phyloP scores from a whole-genome alignment of 53 echinoderm and acorn worm species.

The Luidia sarsii region DNA sequence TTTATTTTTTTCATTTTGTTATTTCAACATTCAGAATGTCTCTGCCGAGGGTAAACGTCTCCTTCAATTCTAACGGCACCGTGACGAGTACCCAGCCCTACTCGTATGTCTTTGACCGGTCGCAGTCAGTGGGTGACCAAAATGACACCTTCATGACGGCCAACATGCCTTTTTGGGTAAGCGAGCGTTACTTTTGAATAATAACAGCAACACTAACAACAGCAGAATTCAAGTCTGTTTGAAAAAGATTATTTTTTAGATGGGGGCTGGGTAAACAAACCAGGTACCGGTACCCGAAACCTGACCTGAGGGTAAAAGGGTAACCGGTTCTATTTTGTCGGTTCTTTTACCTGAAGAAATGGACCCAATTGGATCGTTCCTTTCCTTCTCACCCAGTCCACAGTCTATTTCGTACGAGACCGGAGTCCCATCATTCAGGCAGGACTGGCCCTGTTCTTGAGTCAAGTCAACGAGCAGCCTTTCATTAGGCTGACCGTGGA shows the following conservation, averaged over 20 bases:
- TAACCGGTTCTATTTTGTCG: no score
- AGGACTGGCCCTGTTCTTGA: constrained; percentile 21
- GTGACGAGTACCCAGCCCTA: constrained; percentile 62
- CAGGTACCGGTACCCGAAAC: no score
- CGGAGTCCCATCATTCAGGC: not conserved
- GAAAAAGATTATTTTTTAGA: no score
- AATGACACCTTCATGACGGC: constrained; percentile 71
- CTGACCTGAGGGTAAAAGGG: no score
- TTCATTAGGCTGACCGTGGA: constrained; percentile 63
- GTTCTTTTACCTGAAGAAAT: not conserved
- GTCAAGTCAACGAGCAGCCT: constrained; percentile 41
- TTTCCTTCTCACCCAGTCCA: constrained; percentile 21
- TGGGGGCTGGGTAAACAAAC: no score
- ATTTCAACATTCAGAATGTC: constrained; percentile 26
- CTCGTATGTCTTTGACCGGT: constrained; percentile 72
- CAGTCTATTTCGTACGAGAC: constrained; percentile 37
- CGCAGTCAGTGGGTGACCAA: constrained; percentile 72
- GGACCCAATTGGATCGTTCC: not conserved
- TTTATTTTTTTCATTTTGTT: not conserved
- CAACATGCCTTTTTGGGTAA: constrained; percentile 78
- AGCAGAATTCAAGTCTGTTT: no score
- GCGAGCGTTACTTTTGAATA: no score
- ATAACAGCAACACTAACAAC: no score
- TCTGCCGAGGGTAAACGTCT: constrained; percentile 67
- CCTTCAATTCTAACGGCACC: constrained; percentile 72